phyloP scores from a whole-genome alignment of 2,888 invertebrate genomes.

The Magallana nippona region DNA sequence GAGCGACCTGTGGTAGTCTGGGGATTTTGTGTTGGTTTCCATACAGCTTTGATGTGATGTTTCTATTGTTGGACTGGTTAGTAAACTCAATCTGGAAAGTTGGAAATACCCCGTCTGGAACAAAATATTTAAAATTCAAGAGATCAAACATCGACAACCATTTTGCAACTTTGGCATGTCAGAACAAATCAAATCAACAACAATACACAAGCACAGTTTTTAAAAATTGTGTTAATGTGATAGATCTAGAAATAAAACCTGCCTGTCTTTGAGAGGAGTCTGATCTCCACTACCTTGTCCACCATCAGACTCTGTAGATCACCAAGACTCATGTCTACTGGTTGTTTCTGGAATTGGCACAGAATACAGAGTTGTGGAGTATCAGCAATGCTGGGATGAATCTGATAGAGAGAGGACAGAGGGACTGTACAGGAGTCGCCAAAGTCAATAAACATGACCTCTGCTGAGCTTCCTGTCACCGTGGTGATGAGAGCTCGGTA shows the following conservation, averaged over 20 bases:
- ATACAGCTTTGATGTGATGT: constrained; percentile 51
- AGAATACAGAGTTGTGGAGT: constrained; percentile 63
- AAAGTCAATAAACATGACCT: constrained; percentile 62
- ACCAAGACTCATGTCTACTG: constrained; percentile 43
- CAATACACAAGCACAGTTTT: not conserved
- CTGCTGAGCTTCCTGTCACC: constrained; percentile 49
- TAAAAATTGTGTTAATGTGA: not conserved
- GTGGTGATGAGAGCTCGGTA: constrained; percentile 59
- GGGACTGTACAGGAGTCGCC: constrained; percentile 57
- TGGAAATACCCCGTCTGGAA: constrained; percentile 59
- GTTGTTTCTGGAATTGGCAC: constrained; percentile 54
- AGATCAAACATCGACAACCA: not conserved
- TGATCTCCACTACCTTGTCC: constrained; percentile 59
- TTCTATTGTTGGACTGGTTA: constrained; percentile 47
- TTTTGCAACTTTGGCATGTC: too few relatives aligned
- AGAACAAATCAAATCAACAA: not conserved
- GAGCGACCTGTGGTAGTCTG: constrained; percentile 42
- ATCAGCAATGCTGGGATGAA: constrained; percentile 51
- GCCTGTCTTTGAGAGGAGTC: constrained; percentile 57
- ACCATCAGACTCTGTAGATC: constrained; percentile 55
- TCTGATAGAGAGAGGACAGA: constrained; percentile 51
- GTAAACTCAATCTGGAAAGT: constrained; percentile 55
- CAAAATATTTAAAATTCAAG: not conserved
- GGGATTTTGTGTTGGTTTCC: constrained; percentile 50
- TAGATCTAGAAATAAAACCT: not conserved